Conservation (phyloP, 2,797 vertebrate genomes). For the Eulemur albifrons region DNA sequence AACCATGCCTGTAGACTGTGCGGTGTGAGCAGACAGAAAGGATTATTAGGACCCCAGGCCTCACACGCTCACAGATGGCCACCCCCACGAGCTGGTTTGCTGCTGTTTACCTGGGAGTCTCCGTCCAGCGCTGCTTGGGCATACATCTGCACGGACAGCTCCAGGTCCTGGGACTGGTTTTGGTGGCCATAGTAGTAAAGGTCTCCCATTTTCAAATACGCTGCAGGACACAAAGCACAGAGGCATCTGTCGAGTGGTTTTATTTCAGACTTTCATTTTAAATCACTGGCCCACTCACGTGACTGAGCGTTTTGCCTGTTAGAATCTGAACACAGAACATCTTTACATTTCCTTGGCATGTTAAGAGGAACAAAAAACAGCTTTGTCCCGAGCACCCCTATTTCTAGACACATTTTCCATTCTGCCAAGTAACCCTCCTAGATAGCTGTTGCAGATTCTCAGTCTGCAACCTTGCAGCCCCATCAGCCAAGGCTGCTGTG, state of each 20-base stretch:
- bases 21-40: not conserved
- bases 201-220: slow-evolving; percentile 95
- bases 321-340: not conserved
- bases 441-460: not conserved
- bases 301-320: not conserved
- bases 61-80: not conserved
- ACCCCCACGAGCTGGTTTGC: rapidly evolving
- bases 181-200: slow-evolving; percentile 88
- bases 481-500: too few relatives aligned
- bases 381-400: not conserved
- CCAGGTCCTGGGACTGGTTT: slow-evolving; percentile 84
- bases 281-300: not conserved
- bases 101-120: slow-evolving; percentile 92
- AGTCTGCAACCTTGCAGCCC: not conserved
- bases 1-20: not conserved
- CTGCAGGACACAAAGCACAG: slow-evolving; percentile 79
- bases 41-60: not conserved
- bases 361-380: not conserved
- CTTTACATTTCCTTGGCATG: not conserved
- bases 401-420: not conserved
- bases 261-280: not conserved
- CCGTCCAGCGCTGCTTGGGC: slow-evolving; percentile 90
- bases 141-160: slow-evolving; percentile 90
- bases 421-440: not conserved
- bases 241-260: not conserved